Conservation (phyloP, 1,140 invertebrate species). For the Periplaneta americana region DNA sequence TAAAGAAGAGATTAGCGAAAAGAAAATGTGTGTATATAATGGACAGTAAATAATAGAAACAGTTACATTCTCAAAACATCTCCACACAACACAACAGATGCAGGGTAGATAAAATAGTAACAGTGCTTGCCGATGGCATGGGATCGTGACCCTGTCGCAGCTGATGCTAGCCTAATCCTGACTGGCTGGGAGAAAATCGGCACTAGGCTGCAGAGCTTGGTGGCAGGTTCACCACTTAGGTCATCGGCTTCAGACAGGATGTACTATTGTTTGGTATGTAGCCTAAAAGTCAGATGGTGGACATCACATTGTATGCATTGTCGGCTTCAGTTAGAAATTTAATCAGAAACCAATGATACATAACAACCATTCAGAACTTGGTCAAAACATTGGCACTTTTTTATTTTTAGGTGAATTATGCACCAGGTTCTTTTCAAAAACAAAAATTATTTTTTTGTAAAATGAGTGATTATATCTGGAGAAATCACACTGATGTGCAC, state of each 20-base stretch:
- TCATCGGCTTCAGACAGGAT: not conserved
- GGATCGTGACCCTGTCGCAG: not conserved
- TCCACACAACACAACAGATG: not conserved
- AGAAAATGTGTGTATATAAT: not conserved
- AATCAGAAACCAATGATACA: not conserved
- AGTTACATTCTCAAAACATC: not conserved
- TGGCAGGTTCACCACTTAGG: not conserved
- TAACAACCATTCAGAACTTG: not conserved
- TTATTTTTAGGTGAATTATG: not conserved
- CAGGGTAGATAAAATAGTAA: not conserved
- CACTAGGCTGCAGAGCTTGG: not conserved
- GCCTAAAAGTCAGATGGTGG: too few relatives aligned
- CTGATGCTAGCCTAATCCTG: not conserved
- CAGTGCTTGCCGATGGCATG: not conserved
- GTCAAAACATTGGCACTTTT: not conserved
- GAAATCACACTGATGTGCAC: not conserved
- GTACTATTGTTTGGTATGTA: not conserved
- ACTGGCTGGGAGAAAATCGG: not conserved
- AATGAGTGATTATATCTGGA: not conserved
- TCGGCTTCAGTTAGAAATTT: not conserved
- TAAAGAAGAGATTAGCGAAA: not conserved
- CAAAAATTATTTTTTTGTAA: not conserved
- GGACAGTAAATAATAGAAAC: not conserved
- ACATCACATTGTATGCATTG: not conserved
- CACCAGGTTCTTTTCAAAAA: not conserved